Evolutionary conservation across 1,140 invertebrate species (phyloP).

Genomic region (Hypsibius dujardini): DNA sequence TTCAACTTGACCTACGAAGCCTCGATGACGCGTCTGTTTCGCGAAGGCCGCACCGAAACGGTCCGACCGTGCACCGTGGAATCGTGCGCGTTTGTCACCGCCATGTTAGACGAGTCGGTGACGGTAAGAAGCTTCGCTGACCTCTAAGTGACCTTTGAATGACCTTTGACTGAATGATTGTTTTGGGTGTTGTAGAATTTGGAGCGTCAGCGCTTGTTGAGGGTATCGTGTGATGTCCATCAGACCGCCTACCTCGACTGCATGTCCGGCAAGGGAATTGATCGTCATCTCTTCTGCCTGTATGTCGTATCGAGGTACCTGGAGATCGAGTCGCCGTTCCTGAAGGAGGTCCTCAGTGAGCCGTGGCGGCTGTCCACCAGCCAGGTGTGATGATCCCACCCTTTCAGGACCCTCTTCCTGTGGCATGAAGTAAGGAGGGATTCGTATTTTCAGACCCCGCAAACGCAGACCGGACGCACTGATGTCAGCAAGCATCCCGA

Average conservation of each 20-base stretch:
- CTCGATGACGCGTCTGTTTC: conserved; percentile 86
- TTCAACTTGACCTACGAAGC: conserved; percentile 94
- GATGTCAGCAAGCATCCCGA: conserved; percentile 73
- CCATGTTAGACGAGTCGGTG: conserved; percentile 55
- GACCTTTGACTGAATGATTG: conserved; percentile 6
- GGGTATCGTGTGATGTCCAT: conserved; percentile 57
- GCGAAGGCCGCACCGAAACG: conserved; percentile 92
- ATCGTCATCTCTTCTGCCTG: conserved; percentile 88
- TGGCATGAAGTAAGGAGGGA: background rate
- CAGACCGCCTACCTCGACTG: conserved; percentile 76
- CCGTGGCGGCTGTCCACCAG: conserved; percentile 92
- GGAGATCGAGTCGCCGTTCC: conserved; percentile 84
- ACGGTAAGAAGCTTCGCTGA: conserved; percentile 27
- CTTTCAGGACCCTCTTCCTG: conserved; percentile 4
- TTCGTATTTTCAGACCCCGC: conserved; percentile 50
- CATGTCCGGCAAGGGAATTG: conserved; percentile 88
- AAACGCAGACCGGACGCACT: conserved; percentile 73
- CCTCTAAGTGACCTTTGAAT: background rate
- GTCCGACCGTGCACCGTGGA: conserved; percentile 85
- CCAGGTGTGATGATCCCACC: conserved; percentile 39
- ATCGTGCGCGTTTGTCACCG: conserved; percentile 68
- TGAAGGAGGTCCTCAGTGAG: conserved; percentile 73
- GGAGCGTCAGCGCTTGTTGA: conserved; percentile 41
- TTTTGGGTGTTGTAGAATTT: conserved; percentile 24
- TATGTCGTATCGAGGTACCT: conserved; percentile 95